Conservation (phyloP, 2,113 vertebrate species). For the Centrocercus urophasianus region DNA sequence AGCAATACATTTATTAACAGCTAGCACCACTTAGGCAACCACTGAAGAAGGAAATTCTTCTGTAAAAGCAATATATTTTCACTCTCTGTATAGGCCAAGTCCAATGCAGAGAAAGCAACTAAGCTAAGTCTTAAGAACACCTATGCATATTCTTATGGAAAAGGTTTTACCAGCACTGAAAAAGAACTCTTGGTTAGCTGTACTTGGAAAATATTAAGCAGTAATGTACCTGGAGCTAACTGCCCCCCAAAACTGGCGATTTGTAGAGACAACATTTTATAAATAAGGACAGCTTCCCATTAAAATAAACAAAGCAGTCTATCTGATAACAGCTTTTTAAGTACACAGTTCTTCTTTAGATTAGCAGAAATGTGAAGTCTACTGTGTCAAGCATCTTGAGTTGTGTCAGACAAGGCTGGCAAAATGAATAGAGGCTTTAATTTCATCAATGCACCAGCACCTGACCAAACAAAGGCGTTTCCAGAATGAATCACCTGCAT, state of each 20-base stretch:
- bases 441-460: slow-evolving; percentile 51
- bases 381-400: not conserved
- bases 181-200: slow-evolving; percentile 43
- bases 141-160: slow-evolving; percentile 31
- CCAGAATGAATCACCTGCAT: slow-evolving; percentile 47
- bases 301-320: slow-evolving; percentile 23
- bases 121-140: not conserved
- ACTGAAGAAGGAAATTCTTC: not conserved
- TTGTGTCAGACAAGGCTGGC: not conserved
- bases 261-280: not conserved
- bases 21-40: not conserved
- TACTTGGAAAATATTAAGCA: not conserved
- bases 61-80: not conserved
- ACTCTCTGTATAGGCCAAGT: not conserved
- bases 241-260: not conserved
- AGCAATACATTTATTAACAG: not conserved
- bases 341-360: not conserved
- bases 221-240: not conserved
- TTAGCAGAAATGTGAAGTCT: slow-evolving; percentile 39
- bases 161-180: slow-evolving; percentile 16
- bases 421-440: slow-evolving; percentile 60
- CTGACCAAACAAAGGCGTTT: slow-evolving; percentile 74
- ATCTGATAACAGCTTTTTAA: slow-evolving; percentile 29
- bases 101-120: not conserved
- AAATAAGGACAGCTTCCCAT: slow-evolving; percentile 2